Conservation (phyloP, 2,888 invertebrate genomes). For the Ormyrus thymus region DNA sequence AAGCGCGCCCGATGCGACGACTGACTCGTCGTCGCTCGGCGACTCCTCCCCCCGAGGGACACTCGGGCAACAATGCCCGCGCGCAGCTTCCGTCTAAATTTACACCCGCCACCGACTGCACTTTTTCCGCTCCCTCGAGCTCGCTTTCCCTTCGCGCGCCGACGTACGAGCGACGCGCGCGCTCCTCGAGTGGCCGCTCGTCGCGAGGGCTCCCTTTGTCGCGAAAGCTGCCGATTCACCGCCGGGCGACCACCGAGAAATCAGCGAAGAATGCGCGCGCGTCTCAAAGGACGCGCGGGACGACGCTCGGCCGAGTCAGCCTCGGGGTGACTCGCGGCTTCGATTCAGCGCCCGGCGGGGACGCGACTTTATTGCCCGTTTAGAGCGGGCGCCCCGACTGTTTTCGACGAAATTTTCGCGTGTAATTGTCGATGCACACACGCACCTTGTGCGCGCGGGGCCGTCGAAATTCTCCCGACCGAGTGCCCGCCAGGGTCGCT, state of each 20-base stretch:
- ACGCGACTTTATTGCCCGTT: no score
- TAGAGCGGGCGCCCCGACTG: no score
- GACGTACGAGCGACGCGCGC: neutral
- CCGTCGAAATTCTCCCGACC: no score
- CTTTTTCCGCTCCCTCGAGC: neutral
- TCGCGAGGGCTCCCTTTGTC: no score
- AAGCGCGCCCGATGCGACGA: constrained; percentile 1
- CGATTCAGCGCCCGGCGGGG: no score
- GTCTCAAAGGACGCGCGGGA: neutral
- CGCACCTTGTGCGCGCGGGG: no score
- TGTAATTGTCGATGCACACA: no score
- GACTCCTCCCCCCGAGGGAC: neutral
- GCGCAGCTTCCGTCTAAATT: constrained; percentile 5
- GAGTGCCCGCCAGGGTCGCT: no score
- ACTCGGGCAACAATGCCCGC: neutral
- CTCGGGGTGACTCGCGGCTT: no score
- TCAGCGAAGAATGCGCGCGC: neutral
- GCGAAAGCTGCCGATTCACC: constrained; percentile 20
- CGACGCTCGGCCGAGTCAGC: no score
- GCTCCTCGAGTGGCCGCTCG: neutral
- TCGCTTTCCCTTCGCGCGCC: no score
- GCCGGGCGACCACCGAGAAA: constrained; percentile 23
- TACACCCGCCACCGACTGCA: neutral
- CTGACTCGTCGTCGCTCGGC: neutral
- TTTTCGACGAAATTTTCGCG: no score